phyloP scores from a whole-genome alignment of 2,888 invertebrate species.

The Lobophora halterata region DNA sequence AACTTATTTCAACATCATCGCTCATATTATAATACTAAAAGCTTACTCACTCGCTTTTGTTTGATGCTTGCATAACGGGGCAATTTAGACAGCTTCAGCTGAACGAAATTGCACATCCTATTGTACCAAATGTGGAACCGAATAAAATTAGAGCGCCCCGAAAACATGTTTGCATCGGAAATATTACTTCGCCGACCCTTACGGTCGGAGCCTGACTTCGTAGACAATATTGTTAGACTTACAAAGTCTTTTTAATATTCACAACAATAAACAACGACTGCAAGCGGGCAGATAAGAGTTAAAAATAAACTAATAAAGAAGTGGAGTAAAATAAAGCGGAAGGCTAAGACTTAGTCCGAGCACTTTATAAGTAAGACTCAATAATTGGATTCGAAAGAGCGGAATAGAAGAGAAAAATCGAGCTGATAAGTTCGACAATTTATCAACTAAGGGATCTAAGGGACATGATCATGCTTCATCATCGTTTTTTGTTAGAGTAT shows the following conservation, averaged over 20 bases:
- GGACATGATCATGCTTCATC: constrained; percentile 72
- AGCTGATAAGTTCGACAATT: constrained; percentile 71
- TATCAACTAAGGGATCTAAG: constrained; percentile 62
- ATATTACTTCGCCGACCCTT: constrained; percentile 49
- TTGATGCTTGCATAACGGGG: constrained; percentile 56
- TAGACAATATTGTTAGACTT: constrained; percentile 46
- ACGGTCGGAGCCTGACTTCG: constrained; percentile 27
- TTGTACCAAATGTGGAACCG: constrained; percentile 54
- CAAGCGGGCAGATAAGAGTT: constrained; percentile 33
- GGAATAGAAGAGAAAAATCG: constrained; percentile 69
- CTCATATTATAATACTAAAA: constrained; percentile 46
- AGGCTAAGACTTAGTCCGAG: constrained; percentile 44
- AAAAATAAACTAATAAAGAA: constrained; percentile 41
- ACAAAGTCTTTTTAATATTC: constrained; percentile 46
- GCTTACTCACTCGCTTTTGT: constrained; percentile 51
- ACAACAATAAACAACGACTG: constrained; percentile 44
- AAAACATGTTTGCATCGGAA: constrained; percentile 60
- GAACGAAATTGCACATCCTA: constrained; percentile 62
- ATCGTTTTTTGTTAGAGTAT: constrained; percentile 68
- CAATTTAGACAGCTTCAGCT: constrained; percentile 59
- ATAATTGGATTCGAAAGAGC: constrained; percentile 68
- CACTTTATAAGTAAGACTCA: constrained; percentile 57
- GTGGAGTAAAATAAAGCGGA: constrained; percentile 45
- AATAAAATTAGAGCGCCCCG: constrained; percentile 58
- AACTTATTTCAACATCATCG: constrained; percentile 46